Base-by-base conservation (phyloP, 2,888 invertebrate species). In the Cheilosia variabilis region DNA sequence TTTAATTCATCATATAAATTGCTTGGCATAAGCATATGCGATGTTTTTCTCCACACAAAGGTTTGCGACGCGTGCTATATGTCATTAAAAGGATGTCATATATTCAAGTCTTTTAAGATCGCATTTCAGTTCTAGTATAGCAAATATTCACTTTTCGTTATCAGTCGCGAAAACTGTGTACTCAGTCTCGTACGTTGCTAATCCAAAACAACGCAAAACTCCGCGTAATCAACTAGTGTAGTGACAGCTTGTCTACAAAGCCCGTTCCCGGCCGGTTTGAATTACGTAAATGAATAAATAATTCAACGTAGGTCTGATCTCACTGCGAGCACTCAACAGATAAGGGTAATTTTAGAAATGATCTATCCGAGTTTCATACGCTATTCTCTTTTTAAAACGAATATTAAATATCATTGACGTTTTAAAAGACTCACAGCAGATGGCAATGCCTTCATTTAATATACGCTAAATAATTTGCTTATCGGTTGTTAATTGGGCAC, bases 181-280 rank as follows among this genome's bases (percentile, higher is more conserved):
- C 7, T 31, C 7, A 9, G 9, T 10, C 37, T 37, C 10, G 10
- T 34, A 10, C 34, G 34, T 34, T 3, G 37, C 13, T 37, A 37
- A 37, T 37, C 37, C 37, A 9, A 37, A 37, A 10, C 9, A 37
- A 37, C 37, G 37, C 37, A 37, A 37, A 37, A 3, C 13, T 37
- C 13, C 13, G 4, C 37, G 9, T 50, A 27, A 45, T 53, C 53
- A 45, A 15, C 9, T 24, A 24, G 13, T 22, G 15, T 15, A 77
- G 77, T 68, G 77, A 77, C 77, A 69, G 60, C 31, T 53, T 69
- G 77, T 77, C 77, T 77, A 77, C 43, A 69, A 22, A 9, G 4
- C 27, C 68, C 43, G 43, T 52, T 58, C 4, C 10, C 45, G 1
- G 9, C 53, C 27, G 37, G 45, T 43, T 45, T 27, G 37, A 50